Evolutionary conservation across 2,888 invertebrate species (phyloP), one percentile per base, ranked within the genome.

Genomic region (Subacronicta megacephala): DNA sequence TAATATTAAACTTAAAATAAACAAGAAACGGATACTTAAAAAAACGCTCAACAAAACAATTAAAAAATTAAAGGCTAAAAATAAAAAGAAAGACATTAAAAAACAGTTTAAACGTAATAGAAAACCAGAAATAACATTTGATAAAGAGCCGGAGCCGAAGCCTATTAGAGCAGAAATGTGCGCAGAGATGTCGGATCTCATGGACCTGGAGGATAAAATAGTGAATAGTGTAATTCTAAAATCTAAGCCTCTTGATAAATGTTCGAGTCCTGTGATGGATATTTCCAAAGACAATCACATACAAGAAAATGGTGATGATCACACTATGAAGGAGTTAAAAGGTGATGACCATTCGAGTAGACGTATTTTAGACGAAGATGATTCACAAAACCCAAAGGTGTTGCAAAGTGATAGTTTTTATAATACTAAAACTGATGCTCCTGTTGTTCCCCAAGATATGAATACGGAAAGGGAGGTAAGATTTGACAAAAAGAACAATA

Each of bases 151-250:
- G 7, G 56, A 57, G 9, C 7, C n/a, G 10, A 63, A 55, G 4
- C 16, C 37, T 18, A 31, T 17, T 2, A 20, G 10, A 2, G 10
- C 17, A 6, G 18, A 37, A 29, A 18, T 38, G 7, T n/a, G 42
- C 6, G 33, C 35, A 13, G 41, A 57, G 1, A 35, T 54, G 16
- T 9, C 61, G n/a, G 59, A 53, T 10, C 29, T 57, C 5, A 36
- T 70, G 38, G 83, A 87, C 58, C 64, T 86, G 41, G 84, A 88
- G 67, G 72, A 83, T 15, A 75, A 81, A 56, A 72, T 87, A 51
- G 26, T 68, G 43, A 75, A 74, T 12, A 71, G 81, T 16, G 78
- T 75, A 60, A 86, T 85, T 49, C 63, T 67, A 33, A 83, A 79
- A 56, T 41, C 43, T 13, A 44, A 51, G 46, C 23, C 57, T 44